phyloP scores from a whole-genome alignment of 2,113 vertebrate species.

The Gymnocephalus cernua region DNA sequence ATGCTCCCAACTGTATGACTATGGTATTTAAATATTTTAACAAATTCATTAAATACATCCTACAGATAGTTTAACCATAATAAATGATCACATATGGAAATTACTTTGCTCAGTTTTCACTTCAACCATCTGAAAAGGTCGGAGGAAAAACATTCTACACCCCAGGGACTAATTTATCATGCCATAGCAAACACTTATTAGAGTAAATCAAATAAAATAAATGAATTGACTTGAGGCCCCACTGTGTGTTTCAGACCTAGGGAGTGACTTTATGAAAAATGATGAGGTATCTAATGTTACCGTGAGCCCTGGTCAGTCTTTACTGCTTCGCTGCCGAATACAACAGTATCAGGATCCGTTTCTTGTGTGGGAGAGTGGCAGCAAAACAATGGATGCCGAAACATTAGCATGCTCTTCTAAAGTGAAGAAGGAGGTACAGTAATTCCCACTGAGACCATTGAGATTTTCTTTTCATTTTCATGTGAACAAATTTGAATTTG shows the following conservation, averaged over 20 bases:
- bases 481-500: background rate
- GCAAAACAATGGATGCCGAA: accelerated
- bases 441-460: background rate
- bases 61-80: background rate
- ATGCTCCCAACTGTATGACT: slow-evolving; percentile 77
- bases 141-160: background rate
- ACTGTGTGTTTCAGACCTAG: slow-evolving; percentile 63
- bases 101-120: background rate
- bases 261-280: accelerated
- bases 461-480: background rate
- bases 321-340: slow-evolving; percentile 73
- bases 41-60: background rate
- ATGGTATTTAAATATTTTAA: slow-evolving; percentile 68
- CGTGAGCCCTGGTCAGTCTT: slow-evolving; percentile 62
- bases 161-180: background rate
- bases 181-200: background rate
- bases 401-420: accelerated
- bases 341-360: accelerated
- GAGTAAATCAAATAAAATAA: background rate
- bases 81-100: background rate
- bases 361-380: slow-evolving; percentile 50
- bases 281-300: slow-evolving; percentile 50
- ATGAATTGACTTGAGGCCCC: background rate
- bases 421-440: slow-evolving; percentile 39
- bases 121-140: background rate